Evolutionary conservation across 2,888 invertebrate species (phyloP), one percentile per base, ranked within the genome.

Genomic region (Ommatoiulus sabulosus): DNA sequence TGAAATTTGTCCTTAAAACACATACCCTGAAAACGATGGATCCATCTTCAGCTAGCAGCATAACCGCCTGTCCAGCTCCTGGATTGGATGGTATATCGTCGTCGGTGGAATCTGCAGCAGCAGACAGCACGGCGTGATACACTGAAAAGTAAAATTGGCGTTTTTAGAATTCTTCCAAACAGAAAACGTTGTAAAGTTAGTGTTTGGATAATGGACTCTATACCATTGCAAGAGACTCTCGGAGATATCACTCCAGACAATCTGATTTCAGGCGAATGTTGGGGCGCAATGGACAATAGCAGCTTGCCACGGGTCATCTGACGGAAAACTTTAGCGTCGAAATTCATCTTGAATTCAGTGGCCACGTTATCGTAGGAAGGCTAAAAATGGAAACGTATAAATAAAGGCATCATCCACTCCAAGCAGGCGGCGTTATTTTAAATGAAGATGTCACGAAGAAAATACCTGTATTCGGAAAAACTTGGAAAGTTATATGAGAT

Each of bases 251-350:
- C 93, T 0, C 97, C 97, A 35, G 94, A 94, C 87, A 97, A 94
- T 88, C 91, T 90, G 87, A 94, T 93, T 72, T 95, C 94, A 0
- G 96, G 95, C 90, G 95, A 94, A 46, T 94, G 95, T 44, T 95
- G 94, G 0, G 96, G 96, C 91, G 95, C 95, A 15, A 97, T 93
- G 0, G 95, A 94, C 12, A 97, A 93, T 35, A 95, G 93, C 4
- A 97, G 93, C 44, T 96, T 95, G n/a, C 97, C 96, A 86, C 97
- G 94, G 0, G 96, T 95, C 90, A 97, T 93, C 0, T 96, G 94
- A 4, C 96, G 94, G 46, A 97, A 93, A 91, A 97, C 96, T 2
- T 95, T 95, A 3, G 95, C 94, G 0, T 96, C 95, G 2, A 97
- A 95, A 0, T 96, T 95, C 0, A 96, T 96, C 0, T 96, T 95